Evolutionary conservation across 2,888 invertebrate species (phyloP).

Genomic region (Thereva unica): DNA sequence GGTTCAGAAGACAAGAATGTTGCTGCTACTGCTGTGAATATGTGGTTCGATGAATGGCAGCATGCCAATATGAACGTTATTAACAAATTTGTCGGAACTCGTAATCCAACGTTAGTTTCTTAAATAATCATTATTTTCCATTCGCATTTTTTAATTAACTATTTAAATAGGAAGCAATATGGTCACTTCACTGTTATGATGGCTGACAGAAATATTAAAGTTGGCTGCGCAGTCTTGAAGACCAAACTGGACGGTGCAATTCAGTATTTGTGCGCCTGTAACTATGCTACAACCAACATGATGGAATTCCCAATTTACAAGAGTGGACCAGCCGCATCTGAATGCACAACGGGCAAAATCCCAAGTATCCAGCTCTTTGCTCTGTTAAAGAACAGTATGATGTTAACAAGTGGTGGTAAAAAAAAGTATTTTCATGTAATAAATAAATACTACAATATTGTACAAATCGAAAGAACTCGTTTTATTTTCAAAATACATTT

Average conservation of each 20-base stretch:
- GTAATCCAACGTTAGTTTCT: not conserved
- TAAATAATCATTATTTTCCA: not conserved
- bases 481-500: no score
- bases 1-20: not conserved
- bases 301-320: conserved; percentile 39
- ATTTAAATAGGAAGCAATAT: conserved; percentile 36
- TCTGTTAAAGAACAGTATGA: conserved; percentile 37
- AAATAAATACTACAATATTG: no score
- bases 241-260: conserved; percentile 38
- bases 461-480: no score
- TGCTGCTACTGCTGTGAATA: not conserved
- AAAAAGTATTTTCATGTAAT: no score
- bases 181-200: conserved; percentile 52
- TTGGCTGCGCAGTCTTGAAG: conserved; percentile 49
- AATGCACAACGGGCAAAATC: conserved; percentile 41
- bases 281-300: conserved; percentile 45
- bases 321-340: conserved; percentile 39
- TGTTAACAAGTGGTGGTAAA: not conserved
- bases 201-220: conserved; percentile 46
- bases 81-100: not conserved
- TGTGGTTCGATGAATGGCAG: conserved; percentile 37
- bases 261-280: conserved; percentile 47
- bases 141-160: not conserved
- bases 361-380: conserved; percentile 40
- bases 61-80: conserved; percentile 26